Percentiles rank a stretch among this genome's conserved stretches.
Conservation (phyloP, 2,797 vertebrate genomes). For the Trichosurus vulpecula region DNA sequence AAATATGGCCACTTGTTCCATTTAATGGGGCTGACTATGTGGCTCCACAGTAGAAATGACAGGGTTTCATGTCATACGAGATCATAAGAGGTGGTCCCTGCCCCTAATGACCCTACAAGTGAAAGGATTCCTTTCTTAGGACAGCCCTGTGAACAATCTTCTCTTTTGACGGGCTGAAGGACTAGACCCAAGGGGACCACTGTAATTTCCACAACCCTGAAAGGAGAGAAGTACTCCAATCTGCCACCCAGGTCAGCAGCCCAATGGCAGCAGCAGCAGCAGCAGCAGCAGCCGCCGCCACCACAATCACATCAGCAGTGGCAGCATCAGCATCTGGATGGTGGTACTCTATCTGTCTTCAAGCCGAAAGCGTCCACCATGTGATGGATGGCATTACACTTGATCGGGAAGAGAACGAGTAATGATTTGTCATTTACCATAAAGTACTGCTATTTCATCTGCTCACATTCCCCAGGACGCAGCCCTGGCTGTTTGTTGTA, state of each 20-base stretch:
- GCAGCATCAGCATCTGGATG: not conserved
- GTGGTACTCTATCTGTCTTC: conserved; percentile 49
- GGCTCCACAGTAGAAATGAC: not conserved
- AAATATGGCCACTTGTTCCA: not conserved
- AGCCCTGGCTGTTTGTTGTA: conserved; percentile 27
- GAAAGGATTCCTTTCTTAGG: conserved; percentile 2
- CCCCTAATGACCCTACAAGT: conserved; percentile 18
- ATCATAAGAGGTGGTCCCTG: not conserved
- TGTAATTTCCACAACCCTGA: conserved; percentile 32
- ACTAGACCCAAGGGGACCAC: conserved; percentile 41
- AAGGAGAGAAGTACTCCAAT: not conserved
- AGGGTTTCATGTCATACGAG: not conserved
- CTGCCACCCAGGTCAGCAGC: not conserved
- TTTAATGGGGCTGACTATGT: not conserved
- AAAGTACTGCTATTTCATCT: conserved; percentile 68
- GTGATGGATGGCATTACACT: conserved; percentile 48
- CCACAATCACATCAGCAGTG: not conserved
- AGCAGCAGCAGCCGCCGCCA: not conserved
- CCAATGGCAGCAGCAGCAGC: not conserved
- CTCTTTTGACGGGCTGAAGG: conserved; percentile 28
- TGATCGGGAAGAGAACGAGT: conserved; percentile 36
- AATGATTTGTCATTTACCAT: conserved; percentile 65
- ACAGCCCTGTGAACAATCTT: conserved; percentile 18
- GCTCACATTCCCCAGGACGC: conserved; percentile 7
- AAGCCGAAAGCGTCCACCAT: conserved; percentile 10